These are phyloP conservation scores for Melieria crassipennis DNA, from an alignment of 2,888 invertebrate genomes.

Conservation along the genomic window DNA sequence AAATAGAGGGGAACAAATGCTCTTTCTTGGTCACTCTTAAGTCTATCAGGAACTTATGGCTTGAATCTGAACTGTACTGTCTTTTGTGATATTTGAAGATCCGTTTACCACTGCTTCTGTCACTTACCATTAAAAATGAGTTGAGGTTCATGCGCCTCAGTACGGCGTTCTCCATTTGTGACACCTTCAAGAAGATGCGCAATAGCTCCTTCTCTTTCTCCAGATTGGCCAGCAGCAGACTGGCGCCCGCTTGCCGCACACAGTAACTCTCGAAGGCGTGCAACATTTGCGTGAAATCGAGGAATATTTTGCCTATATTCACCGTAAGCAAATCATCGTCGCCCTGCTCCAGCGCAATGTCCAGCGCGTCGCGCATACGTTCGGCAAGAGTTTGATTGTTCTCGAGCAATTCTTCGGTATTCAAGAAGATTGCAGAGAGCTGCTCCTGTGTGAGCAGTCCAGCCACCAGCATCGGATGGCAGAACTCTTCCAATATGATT, in stretches of 20 bases:
- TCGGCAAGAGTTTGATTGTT: constrained; percentile 87
- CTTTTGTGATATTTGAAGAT: background rate
- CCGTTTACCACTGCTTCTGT: too few relatives aligned
- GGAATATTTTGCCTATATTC: constrained; percentile 88
- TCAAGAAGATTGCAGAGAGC: constrained; percentile 90
- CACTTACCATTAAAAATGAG: constrained; percentile 92
- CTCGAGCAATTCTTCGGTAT: constrained; percentile 90
- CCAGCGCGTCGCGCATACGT: constrained; percentile 85
- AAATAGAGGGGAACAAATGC: too few relatives aligned
- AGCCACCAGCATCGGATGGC: constrained; percentile 92
- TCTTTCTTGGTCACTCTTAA: too few relatives aligned
- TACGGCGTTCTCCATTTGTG: constrained; percentile 95
- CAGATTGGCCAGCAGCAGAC: constrained; percentile 85
- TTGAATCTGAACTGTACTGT: too few relatives aligned
- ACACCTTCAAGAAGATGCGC: constrained; percentile 92
- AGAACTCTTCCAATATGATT: constrained; percentile 92
- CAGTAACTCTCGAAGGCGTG: constrained; percentile 96
- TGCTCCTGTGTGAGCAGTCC: constrained; percentile 92
- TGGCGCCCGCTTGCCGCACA: constrained; percentile 90
- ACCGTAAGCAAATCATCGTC: constrained; percentile 87
- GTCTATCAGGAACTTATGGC: too few relatives aligned
- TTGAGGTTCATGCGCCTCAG: constrained; percentile 94
- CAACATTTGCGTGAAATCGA: constrained; percentile 92
- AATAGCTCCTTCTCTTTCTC: constrained; percentile 95
- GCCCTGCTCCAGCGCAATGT: constrained; percentile 83